These are phyloP conservation scores for Drosophila helvetica DNA, from an alignment of 2,888 invertebrate genomes.

Conservation along the genomic window DNA sequence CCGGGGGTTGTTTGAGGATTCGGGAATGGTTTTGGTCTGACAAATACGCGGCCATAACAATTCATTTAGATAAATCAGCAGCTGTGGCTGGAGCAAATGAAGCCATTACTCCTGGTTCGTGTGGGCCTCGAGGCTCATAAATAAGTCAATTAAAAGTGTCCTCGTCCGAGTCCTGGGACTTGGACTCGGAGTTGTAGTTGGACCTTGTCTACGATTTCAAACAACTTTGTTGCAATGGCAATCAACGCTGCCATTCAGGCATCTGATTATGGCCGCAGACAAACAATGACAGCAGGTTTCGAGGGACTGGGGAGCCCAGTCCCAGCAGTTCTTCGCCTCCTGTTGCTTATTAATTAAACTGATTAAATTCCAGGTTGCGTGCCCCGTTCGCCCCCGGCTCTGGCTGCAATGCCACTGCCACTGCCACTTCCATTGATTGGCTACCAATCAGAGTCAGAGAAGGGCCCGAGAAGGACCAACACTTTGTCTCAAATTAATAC, in stretches of 20 bases:
- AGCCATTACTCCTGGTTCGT: constrained; percentile 29
- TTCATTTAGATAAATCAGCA: constrained; percentile 71
- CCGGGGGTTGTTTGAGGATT: neutral
- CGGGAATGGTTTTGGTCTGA: constrained; percentile 1
- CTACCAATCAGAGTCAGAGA: constrained; percentile 15
- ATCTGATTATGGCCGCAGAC: constrained; percentile 24
- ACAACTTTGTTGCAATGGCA: constrained; percentile 31
- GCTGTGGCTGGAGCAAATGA: constrained; percentile 19
- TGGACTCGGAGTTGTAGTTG: neutral
- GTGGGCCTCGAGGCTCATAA: constrained; percentile 25
- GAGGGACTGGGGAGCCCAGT: neutral
- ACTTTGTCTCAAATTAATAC: constrained; percentile 53
- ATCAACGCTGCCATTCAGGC: constrained; percentile 46
- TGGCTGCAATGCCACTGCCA: neutral
- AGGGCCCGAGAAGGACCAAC: constrained; percentile 12
- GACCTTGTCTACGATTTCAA: neutral
- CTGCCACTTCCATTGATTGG: constrained; percentile 44
- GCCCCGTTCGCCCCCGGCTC: neutral
- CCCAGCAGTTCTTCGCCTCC: neutral
- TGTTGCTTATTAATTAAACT: constrained; percentile 70
- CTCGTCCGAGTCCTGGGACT: constrained; percentile 1
- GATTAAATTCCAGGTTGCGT: constrained; percentile 65
- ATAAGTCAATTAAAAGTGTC: constrained; percentile 51
- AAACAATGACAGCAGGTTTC: constrained; percentile 49
- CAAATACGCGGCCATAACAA: constrained; percentile 72